A percentile compares a stretch with the other conserved stretches of the same genome.
phyloP scores from a whole-genome alignment of 2,797 vertebrate species.

The Parotocinclus haroldoi region DNA sequence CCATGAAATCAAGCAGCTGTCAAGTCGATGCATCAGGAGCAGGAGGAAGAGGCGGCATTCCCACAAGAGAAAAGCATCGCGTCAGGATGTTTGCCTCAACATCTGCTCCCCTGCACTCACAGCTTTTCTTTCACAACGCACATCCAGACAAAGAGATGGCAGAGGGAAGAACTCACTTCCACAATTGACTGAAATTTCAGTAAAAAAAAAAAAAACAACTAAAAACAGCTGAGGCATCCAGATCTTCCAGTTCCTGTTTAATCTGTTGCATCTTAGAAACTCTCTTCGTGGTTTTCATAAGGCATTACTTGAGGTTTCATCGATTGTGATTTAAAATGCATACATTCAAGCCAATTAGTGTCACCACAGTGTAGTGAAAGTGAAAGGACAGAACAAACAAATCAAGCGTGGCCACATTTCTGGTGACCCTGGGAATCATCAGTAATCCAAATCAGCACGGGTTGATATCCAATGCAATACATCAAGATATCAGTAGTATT shows the following conservation, averaged over 20 bases:
- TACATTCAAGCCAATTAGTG: too few relatives aligned
- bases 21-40: constrained; percentile 93
- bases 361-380: too few relatives aligned
- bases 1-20: constrained; percentile 99
- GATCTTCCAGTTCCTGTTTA: constrained; percentile 9
- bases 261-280: not conserved
- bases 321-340: too few relatives aligned
- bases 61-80: constrained; percentile 82
- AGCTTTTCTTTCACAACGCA: constrained; percentile 78
- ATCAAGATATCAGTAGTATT: too few relatives aligned
- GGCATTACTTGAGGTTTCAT: too few relatives aligned
- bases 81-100: constrained; percentile 96
- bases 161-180: constrained; percentile 75
- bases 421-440: not conserved
- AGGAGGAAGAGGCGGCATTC: constrained; percentile 82
- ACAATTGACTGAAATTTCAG: constrained; percentile 55
- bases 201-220: constrained; percentile 51
- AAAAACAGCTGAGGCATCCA: constrained; percentile 24
- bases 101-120: constrained; percentile 93
- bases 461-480: not conserved
- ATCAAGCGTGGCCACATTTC: not conserved
- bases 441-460: too few relatives aligned
- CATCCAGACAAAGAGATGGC: constrained; percentile 86
- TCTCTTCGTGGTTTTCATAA: too few relatives aligned
- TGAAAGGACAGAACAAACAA: not conserved